Percentiles rank a stretch among this genome's conserved stretches.
phyloP scores from a whole-genome alignment of 1,140 invertebrate genomes.

The Archegozetes longisetosus region DNA sequence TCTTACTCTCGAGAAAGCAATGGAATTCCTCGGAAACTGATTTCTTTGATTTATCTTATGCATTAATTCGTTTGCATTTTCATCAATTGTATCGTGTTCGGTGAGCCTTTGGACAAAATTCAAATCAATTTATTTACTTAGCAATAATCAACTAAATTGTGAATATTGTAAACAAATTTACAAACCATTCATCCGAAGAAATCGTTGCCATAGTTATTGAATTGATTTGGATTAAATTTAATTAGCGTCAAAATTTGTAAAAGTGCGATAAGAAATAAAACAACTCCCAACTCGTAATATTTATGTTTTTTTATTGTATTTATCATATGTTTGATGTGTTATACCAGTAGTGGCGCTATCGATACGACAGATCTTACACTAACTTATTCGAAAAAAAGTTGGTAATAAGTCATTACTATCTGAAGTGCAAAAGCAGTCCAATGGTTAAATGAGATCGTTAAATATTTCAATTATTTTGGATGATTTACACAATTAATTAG shows the following conservation, averaged over 20 bases:
- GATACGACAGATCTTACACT: too few relatives aligned
- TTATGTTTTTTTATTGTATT: background rate
- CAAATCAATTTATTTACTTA: too few relatives aligned
- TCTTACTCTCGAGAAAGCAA: background rate
- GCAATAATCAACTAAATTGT: background rate
- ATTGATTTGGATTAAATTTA: background rate
- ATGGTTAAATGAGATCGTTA: too few relatives aligned
- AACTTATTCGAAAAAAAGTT: too few relatives aligned
- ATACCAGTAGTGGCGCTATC: background rate
- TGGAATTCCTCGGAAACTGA: conserved; percentile 9
- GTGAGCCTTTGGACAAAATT: conserved; percentile 1
- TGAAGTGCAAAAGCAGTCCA: too few relatives aligned
- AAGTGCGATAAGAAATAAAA: background rate
- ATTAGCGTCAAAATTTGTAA: too few relatives aligned
- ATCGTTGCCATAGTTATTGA: background rate
- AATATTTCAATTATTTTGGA: too few relatives aligned
- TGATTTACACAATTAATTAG: too few relatives aligned
- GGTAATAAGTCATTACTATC: too few relatives aligned
- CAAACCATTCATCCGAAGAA: background rate
- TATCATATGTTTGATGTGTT: background rate
- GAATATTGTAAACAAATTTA: background rate
- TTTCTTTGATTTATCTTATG: conserved; percentile 13
- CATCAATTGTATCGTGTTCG: conserved; percentile 9
- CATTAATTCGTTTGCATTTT: conserved; percentile 10
- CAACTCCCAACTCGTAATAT: background rate